Percentiles rank a stretch among this genome's conserved stretches.
These are phyloP conservation scores for Apostichopus japonicus DNA, from an alignment of 35 echinoderm and acorn worm species.

Conservation along the genomic window DNA sequence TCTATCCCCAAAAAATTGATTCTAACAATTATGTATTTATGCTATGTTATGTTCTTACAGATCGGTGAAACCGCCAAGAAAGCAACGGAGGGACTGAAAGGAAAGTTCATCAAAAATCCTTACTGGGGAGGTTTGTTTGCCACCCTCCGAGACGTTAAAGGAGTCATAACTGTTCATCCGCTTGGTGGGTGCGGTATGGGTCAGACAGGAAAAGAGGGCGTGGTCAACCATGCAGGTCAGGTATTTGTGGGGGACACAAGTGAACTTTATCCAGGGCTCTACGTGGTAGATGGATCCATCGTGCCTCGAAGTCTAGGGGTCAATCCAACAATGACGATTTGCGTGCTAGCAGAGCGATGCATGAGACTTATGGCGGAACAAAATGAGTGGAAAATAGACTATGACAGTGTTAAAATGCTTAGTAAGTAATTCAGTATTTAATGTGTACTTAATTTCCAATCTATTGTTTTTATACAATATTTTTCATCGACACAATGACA, in stretches of 20 bases:
- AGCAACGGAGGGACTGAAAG: conserved; percentile 63
- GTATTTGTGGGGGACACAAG: conserved; percentile 70
- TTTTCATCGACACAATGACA: too few relatives aligned
- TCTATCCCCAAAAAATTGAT: too few relatives aligned
- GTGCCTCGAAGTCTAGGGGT: conserved; percentile 82
- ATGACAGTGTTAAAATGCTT: conserved; percentile 57
- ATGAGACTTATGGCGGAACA: conserved; percentile 70
- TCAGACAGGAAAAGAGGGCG: conserved; percentile 66
- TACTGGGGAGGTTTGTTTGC: conserved; percentile 72
- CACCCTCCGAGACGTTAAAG: conserved; percentile 61
- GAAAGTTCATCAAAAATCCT: conserved; percentile 77
- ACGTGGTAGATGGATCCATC: conserved; percentile 79
- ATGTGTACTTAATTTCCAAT: too few relatives aligned
- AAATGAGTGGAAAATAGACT: conserved; percentile 77
- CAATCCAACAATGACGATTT: conserved; percentile 84
- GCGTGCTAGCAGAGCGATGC: conserved; percentile 75
- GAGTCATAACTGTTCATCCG: conserved; percentile 79
- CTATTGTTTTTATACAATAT: too few relatives aligned
- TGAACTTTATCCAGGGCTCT: conserved; percentile 71
- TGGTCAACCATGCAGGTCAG: conserved; percentile 83
- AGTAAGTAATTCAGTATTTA: conserved; percentile 39
- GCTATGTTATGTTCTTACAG: not conserved
- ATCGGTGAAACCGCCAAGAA: conserved; percentile 49
- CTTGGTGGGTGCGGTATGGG: conserved; percentile 81
- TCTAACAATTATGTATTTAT: too few relatives aligned